Evolutionary conservation across 2,113 vertebrate species (phyloP).

Genomic region (Platichthys flesus): DNA sequence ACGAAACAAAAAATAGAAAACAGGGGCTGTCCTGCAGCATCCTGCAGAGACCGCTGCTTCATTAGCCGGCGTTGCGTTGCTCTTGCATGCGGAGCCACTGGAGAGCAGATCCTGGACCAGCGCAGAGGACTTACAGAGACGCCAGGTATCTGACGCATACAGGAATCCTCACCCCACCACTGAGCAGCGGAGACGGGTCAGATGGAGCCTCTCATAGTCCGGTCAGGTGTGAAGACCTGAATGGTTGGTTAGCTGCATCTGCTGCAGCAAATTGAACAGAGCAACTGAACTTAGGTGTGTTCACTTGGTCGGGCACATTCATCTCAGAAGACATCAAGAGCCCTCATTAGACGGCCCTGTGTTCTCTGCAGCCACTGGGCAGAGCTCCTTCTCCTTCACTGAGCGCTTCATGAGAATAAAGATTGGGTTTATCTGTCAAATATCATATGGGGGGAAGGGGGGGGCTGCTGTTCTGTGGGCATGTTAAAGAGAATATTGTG

Average conservation of each 20-base stretch:
- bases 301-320: slow-evolving; percentile 1
- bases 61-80: slow-evolving; percentile 36
- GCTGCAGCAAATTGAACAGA: slow-evolving; percentile 56
- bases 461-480: slow-evolving; percentile 42
- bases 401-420: slow-evolving; percentile 67
- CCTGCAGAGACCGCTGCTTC: slow-evolving; percentile 50
- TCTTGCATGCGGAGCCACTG: slow-evolving; percentile 11
- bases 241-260: slow-evolving; percentile 44
- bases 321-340: slow-evolving; percentile 52
- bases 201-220: slow-evolving; percentile 30
- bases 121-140: slow-evolving; percentile 2
- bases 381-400: slow-evolving; percentile 29
- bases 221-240: slow-evolving; percentile 35
- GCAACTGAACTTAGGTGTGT: slow-evolving; percentile 5
- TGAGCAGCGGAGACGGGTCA: slow-evolving; percentile 6
- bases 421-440: slow-evolving; percentile 71
- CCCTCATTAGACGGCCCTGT: slow-evolving; percentile 72
- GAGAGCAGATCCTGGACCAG: not conserved
- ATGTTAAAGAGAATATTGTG: slow-evolving; percentile 63
- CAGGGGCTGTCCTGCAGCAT: slow-evolving; percentile 23
- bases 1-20: not conserved
- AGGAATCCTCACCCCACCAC: slow-evolving; percentile 18
- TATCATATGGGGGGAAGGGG: slow-evolving; percentile 38
- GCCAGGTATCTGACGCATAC: slow-evolving; percentile 30
- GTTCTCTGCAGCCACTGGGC: slow-evolving; percentile 39